phyloP scores from a whole-genome alignment of 64 coral and sea anemone species.

The Dendrophyllia cribrosa region DNA sequence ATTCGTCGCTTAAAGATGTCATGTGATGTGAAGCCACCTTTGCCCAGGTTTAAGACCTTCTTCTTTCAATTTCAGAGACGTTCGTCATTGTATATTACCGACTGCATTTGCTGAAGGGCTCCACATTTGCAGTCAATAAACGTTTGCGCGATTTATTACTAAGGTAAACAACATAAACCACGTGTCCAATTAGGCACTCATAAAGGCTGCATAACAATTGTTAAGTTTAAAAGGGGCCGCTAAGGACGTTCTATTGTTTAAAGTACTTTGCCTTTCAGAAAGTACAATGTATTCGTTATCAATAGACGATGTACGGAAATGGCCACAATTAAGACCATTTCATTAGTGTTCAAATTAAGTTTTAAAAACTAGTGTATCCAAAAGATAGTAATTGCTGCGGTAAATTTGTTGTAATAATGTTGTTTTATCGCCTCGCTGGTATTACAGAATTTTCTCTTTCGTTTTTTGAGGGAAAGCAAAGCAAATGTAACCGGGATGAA shows the following conservation, averaged over 20 bases:
- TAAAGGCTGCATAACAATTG: neutral
- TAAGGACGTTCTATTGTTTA: neutral
- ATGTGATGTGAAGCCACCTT: neutral
- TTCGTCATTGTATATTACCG: neutral
- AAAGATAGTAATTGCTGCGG: too few species aligned
- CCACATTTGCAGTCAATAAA: neutral
- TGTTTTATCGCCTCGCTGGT: too few species aligned
- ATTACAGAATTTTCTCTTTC: too few species aligned
- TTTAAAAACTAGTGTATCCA: too few species aligned
- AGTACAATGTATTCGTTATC: neutral
- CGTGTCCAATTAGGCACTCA: neutral
- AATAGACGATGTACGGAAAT: neutral
- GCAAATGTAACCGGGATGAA: too few species aligned
- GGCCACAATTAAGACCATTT: neutral
- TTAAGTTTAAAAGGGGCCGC: neutral
- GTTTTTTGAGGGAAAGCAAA: too few species aligned
- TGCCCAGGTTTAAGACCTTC: neutral
- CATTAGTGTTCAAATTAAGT: too few species aligned
- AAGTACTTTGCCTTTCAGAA: neutral
- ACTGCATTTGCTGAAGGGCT: neutral
- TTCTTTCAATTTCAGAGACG: neutral
- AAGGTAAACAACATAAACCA: slow-evolving; percentile 14
- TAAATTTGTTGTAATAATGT: too few species aligned
- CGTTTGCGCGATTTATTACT: neutral
- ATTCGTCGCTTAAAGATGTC: neutral